Base-by-base conservation (phyloP, 2,797 vertebrate species). In the Bovichtus diacanthus region DNA sequence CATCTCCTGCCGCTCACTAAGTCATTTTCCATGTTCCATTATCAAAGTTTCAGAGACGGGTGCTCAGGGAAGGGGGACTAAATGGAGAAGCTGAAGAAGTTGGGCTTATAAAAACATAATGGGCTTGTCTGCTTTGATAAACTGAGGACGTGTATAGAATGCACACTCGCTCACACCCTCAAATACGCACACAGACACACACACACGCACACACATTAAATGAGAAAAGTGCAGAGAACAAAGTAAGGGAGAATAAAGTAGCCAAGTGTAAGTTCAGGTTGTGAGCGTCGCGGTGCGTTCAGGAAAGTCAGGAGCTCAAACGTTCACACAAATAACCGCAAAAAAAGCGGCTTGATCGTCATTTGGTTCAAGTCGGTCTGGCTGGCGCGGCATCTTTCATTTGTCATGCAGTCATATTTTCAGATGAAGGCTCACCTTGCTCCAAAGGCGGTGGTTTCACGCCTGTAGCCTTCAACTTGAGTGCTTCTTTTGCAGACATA, bases 401-500 rank as follows among this genome's bases (percentile, higher is more conserved):
- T 77, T 70, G 50, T 78, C 23, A 38, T 41, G 38, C 59, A 60
- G 59, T 64, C 59, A 63, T 21, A 76, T 80, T 49, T 21, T 21
- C 36, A 10, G 55, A 25, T 21, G 92, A 94, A 79, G 92, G 93
- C 97, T 98, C 95, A 99, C 98, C 98, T 98, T 98, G 98, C 92
- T 99, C 98, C 87, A 97, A 90, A 74, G 97, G 97, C 54, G 98
- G 97, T 78, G 96, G 97, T 94, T 97, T 98, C 88, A 97, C 93
- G 70, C 98, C 96, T 72, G 96, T 95, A 49, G 97, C 97, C 96
- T 99, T 99, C 95, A 99, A 95, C 95, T 99, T 99, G 91, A 99
- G 97, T 78, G 98, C 97, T 88, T 99, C 98, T 92, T 98, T 99
- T 89, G 98, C 98, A 81, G 98, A 98, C 98, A 99, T 99, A 93